Base-by-base conservation (phyloP, 2,888 invertebrate species). In the Meganola albula region DNA sequence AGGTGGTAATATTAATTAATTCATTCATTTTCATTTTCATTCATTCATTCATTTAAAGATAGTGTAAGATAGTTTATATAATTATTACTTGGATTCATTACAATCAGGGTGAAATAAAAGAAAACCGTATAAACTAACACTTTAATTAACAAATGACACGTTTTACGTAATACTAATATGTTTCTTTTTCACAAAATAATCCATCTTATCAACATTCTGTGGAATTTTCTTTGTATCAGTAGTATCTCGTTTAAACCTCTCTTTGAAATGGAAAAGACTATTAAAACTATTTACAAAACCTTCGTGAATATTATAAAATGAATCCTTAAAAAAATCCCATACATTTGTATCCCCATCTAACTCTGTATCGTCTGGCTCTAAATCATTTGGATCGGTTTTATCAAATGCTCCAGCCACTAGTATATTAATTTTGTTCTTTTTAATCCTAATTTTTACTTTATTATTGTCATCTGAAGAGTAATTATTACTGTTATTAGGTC, bases 351-450 rank as follows among this genome's bases (percentile, higher is more conserved):
- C 41, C 1, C 48, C 26, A 8, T 32, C n/a, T 2, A 7, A 7
- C 18, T 10, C 18, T n/a, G n/a, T n/a, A 9, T 36, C 18, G 0
- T 18, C 8, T n/a, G n/a, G n/a, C n/a, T n/a, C n/a, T n/a, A n/a
- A n/a, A n/a, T n/a, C n/a, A n/a, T n/a, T n/a, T n/a, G n/a, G n/a
- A n/a, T n/a, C n/a, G n/a, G n/a, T n/a, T 25, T 35, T 34, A n/a
- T 51, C 70, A 16, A 44, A 61, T 35, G 71, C 65, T 2, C 57
- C 58, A 18, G 63, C 60, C 0, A 68, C 45, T 14, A 70, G 67
- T 4, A 71, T 33, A 7, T 66, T 66, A 2, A 61, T 38, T 13
- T 27, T 33, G 22, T 34, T 40, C 11, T 34, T 49, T 34, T 52
- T 50, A 21, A 12, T 20, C 7, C 44, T 39, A 6, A 9, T 33